phyloP scores from a whole-genome alignment of 2,888 invertebrate species.

The Ichneumon xanthorius region DNA sequence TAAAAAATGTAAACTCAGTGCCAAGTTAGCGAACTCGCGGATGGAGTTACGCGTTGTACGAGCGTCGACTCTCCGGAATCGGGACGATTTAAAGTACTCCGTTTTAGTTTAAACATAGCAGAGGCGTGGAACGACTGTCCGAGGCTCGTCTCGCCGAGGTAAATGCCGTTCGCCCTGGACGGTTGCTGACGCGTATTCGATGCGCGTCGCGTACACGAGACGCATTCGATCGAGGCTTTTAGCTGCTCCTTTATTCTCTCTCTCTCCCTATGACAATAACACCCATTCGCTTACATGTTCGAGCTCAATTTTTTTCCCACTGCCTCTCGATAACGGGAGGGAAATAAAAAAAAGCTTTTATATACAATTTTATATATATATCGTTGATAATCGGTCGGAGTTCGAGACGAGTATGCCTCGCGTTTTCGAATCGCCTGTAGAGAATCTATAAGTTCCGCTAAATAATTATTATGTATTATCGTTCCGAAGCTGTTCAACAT shows the following conservation, averaged over 20 bases:
- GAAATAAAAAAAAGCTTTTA: background rate
- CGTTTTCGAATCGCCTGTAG: conserved; percentile 60
- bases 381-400: conserved; percentile 28
- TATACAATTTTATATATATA: conserved; percentile 10
- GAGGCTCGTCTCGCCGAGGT: conserved; percentile 12
- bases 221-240: conserved; percentile 38
- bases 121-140: background rate
- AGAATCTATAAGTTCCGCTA: conserved; percentile 16
- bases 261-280: background rate
- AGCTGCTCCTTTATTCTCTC: background rate
- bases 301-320: conserved; percentile 21
- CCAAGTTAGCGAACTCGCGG: conserved; percentile 51
- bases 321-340: background rate
- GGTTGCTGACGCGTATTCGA: conserved; percentile 23
- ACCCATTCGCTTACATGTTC: background rate
- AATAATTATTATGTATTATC: conserved; percentile 31
- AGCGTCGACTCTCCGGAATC: background rate
- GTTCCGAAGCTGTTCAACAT: conserved; percentile 1
- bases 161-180: conserved; percentile 50
- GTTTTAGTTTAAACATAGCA: background rate
- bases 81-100: conserved; percentile 3
- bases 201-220: background rate
- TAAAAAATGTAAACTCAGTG: conserved; percentile 49
- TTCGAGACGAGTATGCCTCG: conserved; percentile 56
- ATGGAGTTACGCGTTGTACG: background rate